Evolutionary conservation across 2,888 invertebrate genomes (phyloP).

Genomic region (Leptogaster cylindrica): DNA sequence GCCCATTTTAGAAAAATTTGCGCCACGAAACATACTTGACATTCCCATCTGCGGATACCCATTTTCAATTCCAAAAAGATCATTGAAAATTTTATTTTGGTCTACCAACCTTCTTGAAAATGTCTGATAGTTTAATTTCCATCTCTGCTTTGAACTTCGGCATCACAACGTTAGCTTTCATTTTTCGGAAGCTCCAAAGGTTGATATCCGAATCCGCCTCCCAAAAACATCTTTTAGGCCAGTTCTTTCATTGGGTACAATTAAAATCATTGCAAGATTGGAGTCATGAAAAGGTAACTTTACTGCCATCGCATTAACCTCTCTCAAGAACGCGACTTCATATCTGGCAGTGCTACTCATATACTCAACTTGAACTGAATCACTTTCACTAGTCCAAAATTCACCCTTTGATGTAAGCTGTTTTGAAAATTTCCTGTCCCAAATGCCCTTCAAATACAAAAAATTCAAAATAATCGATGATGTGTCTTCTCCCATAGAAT

Average conservation of each 20-base stretch:
- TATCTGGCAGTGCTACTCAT: constrained; percentile 69
- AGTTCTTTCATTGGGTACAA: no score
- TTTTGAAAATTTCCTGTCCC: constrained; percentile 69
- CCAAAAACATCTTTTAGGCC: no score
- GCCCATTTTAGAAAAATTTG: no score
- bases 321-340: constrained; percentile 63
- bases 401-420: constrained; percentile 64
- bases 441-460: no score
- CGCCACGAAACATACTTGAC: no score
- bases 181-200: constrained; percentile 60
- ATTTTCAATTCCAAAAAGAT: no score
- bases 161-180: constrained; percentile 68
- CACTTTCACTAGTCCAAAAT: no score
- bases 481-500: no score
- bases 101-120: constrained; percentile 67
- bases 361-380: constrained; percentile 64
- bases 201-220: constrained; percentile 67
- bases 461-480: no score
- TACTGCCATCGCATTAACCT: constrained; percentile 68
- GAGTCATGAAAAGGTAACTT: constrained; percentile 75
- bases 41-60: no score
- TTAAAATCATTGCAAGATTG: constrained; percentile 75
- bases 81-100: no score
- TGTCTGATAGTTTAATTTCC: constrained; percentile 67
- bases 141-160: constrained; percentile 86